Evolutionary conservation across 2,888 invertebrate species (phyloP), one percentile per base, ranked within the genome.

Genomic region (Plutella xylostella): DNA sequence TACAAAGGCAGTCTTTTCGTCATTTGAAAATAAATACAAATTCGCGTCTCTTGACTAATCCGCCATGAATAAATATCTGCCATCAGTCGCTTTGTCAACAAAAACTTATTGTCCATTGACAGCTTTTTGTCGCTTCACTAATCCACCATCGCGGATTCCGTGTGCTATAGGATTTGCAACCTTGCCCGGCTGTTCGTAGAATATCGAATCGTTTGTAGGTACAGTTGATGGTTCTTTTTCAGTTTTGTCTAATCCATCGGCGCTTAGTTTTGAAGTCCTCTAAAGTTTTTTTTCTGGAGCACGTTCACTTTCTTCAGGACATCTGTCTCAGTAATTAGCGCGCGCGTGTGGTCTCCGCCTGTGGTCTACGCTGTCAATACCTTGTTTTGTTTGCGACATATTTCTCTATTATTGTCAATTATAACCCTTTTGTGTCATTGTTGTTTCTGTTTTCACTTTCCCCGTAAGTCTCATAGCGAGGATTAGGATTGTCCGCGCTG

Each of bases 1-100:
- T 60, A n/a, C n/a, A n/a, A n/a, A 62, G 64, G 62, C 56, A 66
- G 71, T 70, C 69, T 72, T 72, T 70, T 72, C 63, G 63, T 60
- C 58, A 64, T 61, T 64, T 55, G 51, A 51, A 65, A 69, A 71
- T 72, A 71, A 66, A 61, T 61, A 65, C 65, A 66, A 68, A 72
- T 71, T 69, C 67, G 51, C 51, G 57, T 42, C 39, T 48, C 15
- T 19, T 57, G 53, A 65, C 68, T 79, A 78, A 82, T 80, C 80
- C 70, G 61, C 73, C 69, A 79, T 83, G 82, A 82, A 82, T 80
- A 79, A 74, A 74, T 78, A 72, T 69, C 68, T 66, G 66, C 57
- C 63, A 67, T 70, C 65, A 68, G 57, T 57, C 61, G 65, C 71
- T 72, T 79, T 82, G 80, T 78, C 75, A 65, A 67, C 62, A 56